Evolutionary conservation across 2,797 vertebrate species (phyloP), one percentile per base, ranked within the genome.

Genomic region (Gadopsis marmoratus): DNA sequence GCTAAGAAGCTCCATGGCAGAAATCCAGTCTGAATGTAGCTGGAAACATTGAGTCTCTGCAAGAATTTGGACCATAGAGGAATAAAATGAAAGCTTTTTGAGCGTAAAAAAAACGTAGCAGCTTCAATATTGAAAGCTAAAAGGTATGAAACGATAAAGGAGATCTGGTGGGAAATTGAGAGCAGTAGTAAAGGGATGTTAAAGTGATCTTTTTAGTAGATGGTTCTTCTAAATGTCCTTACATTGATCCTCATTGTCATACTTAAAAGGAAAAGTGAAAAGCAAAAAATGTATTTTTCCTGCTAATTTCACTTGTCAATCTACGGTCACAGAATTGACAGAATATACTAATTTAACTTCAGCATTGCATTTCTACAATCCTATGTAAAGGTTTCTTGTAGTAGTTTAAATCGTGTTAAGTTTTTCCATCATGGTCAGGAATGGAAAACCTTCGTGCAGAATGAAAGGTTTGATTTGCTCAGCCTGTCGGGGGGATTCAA

Each of bases 1-100:
- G 70, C 72, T 60, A 31, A 79, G 45, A 53, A 55, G 56, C 71
- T 60, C 47, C n/a, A 5, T 61, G 69, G 70, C 75, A 79, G 43
- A 67, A 75, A 71, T 79, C 53, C 76, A 76, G 59, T 74, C 45
- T 61, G 47, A 79, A 62, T 60, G 39, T 23, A 53, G 59, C 26
- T 29, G 48, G 48, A 71, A 58, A 73, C 29, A 48, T 71, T 17
- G 53, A 74, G 67, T 74, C 33, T 39, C 45, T 37, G 19, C 12
- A 35, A 75, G 21, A 16, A 39, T 60, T 74, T 55, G 10, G 56
- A 35, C 41, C 41, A n/a, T 12, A 13, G 60, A 11, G 1, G 43
- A 45, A 74, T 48, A 23, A 63, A 66, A 61, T 33, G 9, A 69
- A 74, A 76, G 54, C 14, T 43, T 73, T 73, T 23, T 3, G 7